Conservation (phyloP, 2,113 vertebrate genomes). For the Eonycteris spelaea region DNA sequence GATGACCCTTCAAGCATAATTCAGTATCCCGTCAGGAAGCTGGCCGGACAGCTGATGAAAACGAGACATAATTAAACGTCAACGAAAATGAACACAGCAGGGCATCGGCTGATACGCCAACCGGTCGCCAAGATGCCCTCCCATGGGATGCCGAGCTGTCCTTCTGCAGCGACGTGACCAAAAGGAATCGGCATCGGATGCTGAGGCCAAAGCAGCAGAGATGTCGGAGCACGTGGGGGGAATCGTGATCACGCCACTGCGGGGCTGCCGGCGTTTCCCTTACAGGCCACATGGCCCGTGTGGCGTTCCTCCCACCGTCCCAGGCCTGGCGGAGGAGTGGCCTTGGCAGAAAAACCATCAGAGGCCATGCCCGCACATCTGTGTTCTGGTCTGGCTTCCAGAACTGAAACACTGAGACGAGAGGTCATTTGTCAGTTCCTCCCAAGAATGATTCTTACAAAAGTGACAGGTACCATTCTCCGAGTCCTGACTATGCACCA, state of each 20-base stretch:
- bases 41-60: constrained; percentile 30
- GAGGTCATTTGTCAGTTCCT: background rate
- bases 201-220: background rate
- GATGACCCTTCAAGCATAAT: background rate
- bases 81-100: background rate
- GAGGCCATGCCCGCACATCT: background rate
- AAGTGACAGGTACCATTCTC: background rate
- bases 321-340: background rate
- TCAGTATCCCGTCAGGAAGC: background rate
- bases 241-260: background rate
- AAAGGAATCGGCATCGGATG: background rate
- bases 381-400: background rate
- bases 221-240: background rate
- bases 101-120: background rate
- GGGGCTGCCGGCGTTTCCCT: too few relatives aligned
- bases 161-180: background rate
- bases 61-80: constrained; percentile 57
- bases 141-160: background rate
- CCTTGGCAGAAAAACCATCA: background rate
- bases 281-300: background rate
- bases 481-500: background rate
- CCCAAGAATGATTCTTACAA: background rate
- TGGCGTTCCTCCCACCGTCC: background rate
- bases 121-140: background rate
- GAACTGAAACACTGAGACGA: background rate